Base-by-base conservation (phyloP, 2,113 vertebrate species). In the Gymnocephalus cernua region DNA sequence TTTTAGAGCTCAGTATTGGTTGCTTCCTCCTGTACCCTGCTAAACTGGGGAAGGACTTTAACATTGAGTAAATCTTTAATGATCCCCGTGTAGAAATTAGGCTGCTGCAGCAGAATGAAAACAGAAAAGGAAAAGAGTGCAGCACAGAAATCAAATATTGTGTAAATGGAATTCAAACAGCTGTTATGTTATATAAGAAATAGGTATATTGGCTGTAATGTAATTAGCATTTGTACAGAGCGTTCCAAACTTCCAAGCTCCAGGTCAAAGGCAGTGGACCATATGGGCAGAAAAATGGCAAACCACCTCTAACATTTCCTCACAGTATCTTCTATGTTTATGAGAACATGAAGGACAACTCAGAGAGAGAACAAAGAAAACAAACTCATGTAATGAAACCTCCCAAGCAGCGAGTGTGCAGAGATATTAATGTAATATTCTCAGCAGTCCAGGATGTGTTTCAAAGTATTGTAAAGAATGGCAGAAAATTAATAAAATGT, bases 171-270 rank as follows among this genome's bases (percentile, higher is more conserved):
- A 51, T 47, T 25, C 35, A 67, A 59, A 72, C 71, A 61, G 66
- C 71, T 72, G 65, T 53, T 41, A 32, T 4, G 75, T 83, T 75
- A 50, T 41, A 10, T 79, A 71, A 86, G 54, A 32, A 41, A 27
- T 6, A 23, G 27, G 41, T 51, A 64, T 38, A 38, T 10, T 66
- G 77, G 82, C 29, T 79, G 58, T 51, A 4, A 51, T n/a, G n/a
- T 56, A 29, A 41, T 65, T 56, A 6, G 61, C 53, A 35, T 54
- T 77, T 23, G 56, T 64, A 41, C 47, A 44, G n/a, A 44, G 18
- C 15, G 35, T 16, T 77, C 21, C 29, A 1, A 19, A 9, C 29
- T 27, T 11, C 47, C 18, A 23, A 78, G 56, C 47, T 84, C 44
- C 68, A 23, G 56, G 78, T 80, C 32, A 75, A 66, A 41, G 16